Percentiles rank a stretch among this genome's conserved stretches.
phyloP scores from a whole-genome alignment of 2,888 invertebrate genomes.

The Trichogramma evanescens region DNA sequence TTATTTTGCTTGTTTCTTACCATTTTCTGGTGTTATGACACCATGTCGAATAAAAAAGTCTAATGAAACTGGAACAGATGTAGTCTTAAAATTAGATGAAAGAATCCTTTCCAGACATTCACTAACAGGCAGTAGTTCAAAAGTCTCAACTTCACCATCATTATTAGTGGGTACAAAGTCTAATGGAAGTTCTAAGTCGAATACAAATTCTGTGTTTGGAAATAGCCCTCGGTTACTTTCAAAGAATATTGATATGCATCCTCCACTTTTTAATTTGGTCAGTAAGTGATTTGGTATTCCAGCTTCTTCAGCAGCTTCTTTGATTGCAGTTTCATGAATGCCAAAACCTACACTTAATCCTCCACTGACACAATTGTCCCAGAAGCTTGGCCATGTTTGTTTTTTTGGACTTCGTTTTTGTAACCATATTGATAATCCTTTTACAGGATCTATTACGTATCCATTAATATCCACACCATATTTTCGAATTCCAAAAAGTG shows the following conservation, averaged over 20 bases:
- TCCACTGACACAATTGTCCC: conserved; percentile 94
- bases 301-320: conserved; percentile 92
- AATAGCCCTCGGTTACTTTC: conserved; percentile 89
- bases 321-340: conserved; percentile 81
- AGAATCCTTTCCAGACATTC: conserved; percentile 77
- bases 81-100: conserved; percentile 83
- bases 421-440: conserved; percentile 85
- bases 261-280: conserved; percentile 67
- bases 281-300: conserved; percentile 76
- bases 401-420: conserved; percentile 86
- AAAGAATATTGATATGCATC: conserved; percentile 84
- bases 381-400: conserved; percentile 92
- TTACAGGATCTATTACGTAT: conserved; percentile 76
- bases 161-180: conserved; percentile 88
- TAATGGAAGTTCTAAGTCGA: conserved; percentile 82
- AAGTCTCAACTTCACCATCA: conserved; percentile 90
- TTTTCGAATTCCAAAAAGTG: conserved; percentile 84
- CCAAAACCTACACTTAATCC: conserved; percentile 84
- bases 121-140: conserved; percentile 76
- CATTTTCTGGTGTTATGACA: conserved; percentile 80
- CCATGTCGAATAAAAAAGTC: conserved; percentile 92
- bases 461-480: conserved; percentile 95
- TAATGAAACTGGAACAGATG: conserved; percentile 83
- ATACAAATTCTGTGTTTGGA: conserved; percentile 91
- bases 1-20: conserved; percentile 49